Conservation (phyloP, 2,113 vertebrate species). For the human (Homo sapiens) region DNA sequence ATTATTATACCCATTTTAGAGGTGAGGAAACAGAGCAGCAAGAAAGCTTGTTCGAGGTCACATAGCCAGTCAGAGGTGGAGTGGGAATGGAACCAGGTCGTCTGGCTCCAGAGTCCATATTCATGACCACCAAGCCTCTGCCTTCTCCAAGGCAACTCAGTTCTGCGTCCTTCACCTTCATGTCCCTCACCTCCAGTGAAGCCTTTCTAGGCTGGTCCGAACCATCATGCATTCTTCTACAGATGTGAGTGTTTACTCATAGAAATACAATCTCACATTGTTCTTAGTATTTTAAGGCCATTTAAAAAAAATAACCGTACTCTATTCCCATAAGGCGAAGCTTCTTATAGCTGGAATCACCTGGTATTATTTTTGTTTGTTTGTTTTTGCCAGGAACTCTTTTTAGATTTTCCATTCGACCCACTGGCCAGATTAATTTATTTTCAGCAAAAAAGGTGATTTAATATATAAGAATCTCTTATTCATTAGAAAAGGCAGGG, state of each 20-base stretch:
- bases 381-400: neutral
- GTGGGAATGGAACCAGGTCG: neutral
- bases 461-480: conserved; percentile 9
- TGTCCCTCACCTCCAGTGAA: neutral
- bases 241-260: neutral
- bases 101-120: neutral
- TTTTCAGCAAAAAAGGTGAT: conserved; percentile 23
- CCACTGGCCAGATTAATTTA: conserved; percentile 10
- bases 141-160: neutral
- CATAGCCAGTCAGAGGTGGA: neutral
- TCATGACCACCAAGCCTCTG: neutral
- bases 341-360: neutral
- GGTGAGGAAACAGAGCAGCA: neutral
- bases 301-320: neutral
- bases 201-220: neutral
- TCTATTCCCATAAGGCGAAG: neutral
- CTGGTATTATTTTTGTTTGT: neutral
- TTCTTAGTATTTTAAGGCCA: neutral
- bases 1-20: neutral
- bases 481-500: neutral
- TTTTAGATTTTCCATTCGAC: neutral
- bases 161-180: neutral
- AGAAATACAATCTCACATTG: neutral
- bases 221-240: neutral
- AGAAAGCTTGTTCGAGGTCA: neutral